Evolutionary conservation across 2,113 vertebrate genomes (phyloP), one percentile per base, ranked within the genome.

Genomic region (Epinephelus cyanopodus): DNA sequence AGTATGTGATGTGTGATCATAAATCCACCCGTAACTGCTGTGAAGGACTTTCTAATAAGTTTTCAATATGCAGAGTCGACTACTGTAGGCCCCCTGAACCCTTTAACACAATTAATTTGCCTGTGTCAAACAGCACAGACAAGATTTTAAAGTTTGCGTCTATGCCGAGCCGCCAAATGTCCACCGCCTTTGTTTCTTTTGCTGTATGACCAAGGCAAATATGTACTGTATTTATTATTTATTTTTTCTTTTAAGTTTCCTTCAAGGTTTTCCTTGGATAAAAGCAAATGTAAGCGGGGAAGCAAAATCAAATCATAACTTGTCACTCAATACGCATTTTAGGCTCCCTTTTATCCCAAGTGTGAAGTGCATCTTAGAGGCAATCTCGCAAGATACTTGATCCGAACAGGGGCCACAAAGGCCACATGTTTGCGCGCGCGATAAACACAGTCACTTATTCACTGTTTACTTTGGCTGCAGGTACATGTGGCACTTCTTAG

Each of bases 401-500:
- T 74, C 42, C 23, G 47, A 64, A 29, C 39, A 45, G 17, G 29
- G 25, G 25, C 50, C 60, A 57, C 14, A 47, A 53, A 58, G 0
- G 15, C 6, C 1, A 23, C 6, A 2, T 18, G 18, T 61, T 50
- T 63, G 33, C 1, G 42, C 2, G 13, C 3, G n/a, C n/a, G 0
- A 69, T 6, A 67, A 39, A 39, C 39, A 25, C 25, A n/a, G 19
- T 77, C 48, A 6, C 57, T 82, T 45, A 42, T 70, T 66, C 17
- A 17, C 6, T 33, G 19, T 29, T 67, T 48, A 17, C 72, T 60
- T 57, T 9, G 48, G 45, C 53, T 74, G 17, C 89, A 92, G 92
- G 78, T 79, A 33, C 78, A 53, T 19, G 37, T 63, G 37, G 42
- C 54, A 15, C 77, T 91, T 48, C 74, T 90, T 53, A 69, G 63